Percentiles rank a stretch among this genome's conserved stretches.
These are phyloP conservation scores for Ophiothrix spiculata DNA, from an alignment of 35 echinoderm and acorn worm genomes.

Conservation along the genomic window DNA sequence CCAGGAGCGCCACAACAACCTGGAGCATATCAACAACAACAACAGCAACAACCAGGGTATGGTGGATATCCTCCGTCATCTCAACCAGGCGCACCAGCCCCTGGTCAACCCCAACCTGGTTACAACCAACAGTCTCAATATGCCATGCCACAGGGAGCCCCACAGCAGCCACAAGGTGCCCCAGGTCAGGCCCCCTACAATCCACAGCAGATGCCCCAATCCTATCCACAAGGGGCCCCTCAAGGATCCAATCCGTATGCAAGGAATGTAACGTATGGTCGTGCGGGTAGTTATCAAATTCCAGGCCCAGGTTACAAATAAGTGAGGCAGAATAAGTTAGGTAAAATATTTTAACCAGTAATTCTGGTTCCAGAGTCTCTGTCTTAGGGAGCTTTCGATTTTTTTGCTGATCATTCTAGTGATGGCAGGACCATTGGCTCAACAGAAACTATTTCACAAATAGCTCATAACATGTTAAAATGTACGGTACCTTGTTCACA, in stretches of 20 bases:
- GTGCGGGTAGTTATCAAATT: conserved; percentile 25
- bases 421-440: too few relatives aligned
- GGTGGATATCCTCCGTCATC: not conserved
- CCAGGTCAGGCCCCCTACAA: not conserved
- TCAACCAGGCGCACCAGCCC: not conserved
- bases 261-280: conserved; percentile 52
- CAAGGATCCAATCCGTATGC: conserved; percentile 44
- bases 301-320: conserved; percentile 50
- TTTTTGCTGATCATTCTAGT: too few relatives aligned
- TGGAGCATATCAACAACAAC: conserved; percentile 20
- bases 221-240: not conserved
- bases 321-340: too few relatives aligned
- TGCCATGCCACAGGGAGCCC: not conserved
- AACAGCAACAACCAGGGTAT: not conserved
- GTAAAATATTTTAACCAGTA: too few relatives aligned
- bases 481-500: too few relatives aligned
- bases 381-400: too few relatives aligned
- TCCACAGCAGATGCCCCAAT: conserved; percentile 13
- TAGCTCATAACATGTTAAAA: too few relatives aligned
- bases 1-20: conserved; percentile 4
- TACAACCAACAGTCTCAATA: conserved; percentile 31
- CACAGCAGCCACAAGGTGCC: not conserved
- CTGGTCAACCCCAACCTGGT: not conserved
- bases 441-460: too few relatives aligned
- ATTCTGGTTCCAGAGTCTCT: too few relatives aligned